Percentiles rank a stretch among this genome's conserved stretches.
phyloP scores from a whole-genome alignment of 2,797 vertebrate genomes.

The Dermochelys coriacea region DNA sequence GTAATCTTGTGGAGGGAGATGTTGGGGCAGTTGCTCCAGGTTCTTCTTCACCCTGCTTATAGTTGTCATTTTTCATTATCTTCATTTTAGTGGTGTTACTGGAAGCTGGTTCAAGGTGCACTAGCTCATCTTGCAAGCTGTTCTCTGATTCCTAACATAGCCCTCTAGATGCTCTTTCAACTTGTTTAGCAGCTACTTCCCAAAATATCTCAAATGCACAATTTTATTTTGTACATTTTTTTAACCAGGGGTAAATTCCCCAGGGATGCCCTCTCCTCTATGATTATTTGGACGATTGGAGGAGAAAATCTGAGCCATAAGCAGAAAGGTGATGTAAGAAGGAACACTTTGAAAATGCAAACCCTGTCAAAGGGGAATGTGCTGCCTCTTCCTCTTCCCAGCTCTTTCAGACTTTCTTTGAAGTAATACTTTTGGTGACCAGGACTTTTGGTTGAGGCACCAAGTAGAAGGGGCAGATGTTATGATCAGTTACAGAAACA shows the following conservation, averaged over 20 bases:
- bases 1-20: neutral
- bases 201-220: neutral
- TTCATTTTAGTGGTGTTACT: conserved; percentile 47
- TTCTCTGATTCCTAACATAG: neutral
- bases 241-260: conserved; percentile 35
- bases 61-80: conserved; percentile 53
- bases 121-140: conserved; percentile 40
- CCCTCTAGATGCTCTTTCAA: conserved; percentile 36
- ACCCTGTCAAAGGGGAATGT: neutral
- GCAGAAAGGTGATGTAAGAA: conserved; percentile 46
- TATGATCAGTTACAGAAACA: neutral
- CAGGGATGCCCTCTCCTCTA: conserved; percentile 45
- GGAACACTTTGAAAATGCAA: conserved; percentile 36
- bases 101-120: neutral
- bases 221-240: conserved; percentile 31
- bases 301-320: neutral
- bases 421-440: neutral
- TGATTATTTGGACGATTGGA: conserved; percentile 39
- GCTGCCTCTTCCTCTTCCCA: neutral
- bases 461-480: neutral
- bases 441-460: neutral
- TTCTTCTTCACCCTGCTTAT: conserved; percentile 58
- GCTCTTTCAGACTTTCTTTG: neutral
- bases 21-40: neutral
- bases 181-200: conserved; percentile 47